phyloP scores from a whole-genome alignment of 1,140 invertebrate genomes.

The Drosophila subobscura region DNA sequence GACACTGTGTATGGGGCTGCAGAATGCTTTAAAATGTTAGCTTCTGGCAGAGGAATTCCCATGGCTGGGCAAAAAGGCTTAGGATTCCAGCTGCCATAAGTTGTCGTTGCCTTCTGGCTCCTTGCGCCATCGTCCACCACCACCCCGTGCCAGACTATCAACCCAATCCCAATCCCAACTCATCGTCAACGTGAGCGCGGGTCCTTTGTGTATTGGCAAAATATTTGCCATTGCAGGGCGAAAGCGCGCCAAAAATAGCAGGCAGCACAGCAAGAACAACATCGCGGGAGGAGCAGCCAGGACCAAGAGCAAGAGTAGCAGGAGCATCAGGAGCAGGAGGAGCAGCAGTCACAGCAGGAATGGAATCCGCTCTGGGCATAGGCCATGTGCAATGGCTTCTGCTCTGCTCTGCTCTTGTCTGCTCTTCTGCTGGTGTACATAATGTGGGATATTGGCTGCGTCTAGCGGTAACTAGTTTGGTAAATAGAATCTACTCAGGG shows the following conservation, averaged over 20 bases:
- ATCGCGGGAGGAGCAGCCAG: constrained; percentile 3
- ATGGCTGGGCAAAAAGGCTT: constrained; percentile 52
- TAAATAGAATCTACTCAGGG: constrained; percentile 77
- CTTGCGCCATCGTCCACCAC: constrained; percentile 30
- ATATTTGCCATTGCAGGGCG: constrained; percentile 78
- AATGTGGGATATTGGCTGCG: constrained; percentile 71
- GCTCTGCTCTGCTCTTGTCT: constrained; percentile 27
- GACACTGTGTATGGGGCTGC: constrained; percentile 43
- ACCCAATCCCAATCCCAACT: constrained; percentile 15
- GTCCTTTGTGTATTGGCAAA: constrained; percentile 76
- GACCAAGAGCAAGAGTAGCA: constrained; percentile 16
- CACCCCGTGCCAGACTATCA: background rate
- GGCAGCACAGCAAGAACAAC: constrained; percentile 12
- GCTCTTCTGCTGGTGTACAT: constrained; percentile 38
- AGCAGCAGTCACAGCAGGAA: constrained; percentile 36
- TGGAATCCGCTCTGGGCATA: constrained; percentile 62
- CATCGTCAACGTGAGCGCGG: constrained; percentile 72
- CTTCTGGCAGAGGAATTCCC: constrained; percentile 40
- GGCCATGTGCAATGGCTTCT: constrained; percentile 66
- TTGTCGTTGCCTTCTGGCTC: constrained; percentile 53
- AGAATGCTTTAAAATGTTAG: constrained; percentile 58
- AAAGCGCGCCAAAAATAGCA: constrained; percentile 74
- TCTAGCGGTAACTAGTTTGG: constrained; percentile 77
- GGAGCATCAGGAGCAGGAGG: constrained; percentile 7
- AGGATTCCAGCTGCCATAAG: constrained; percentile 68